Percentiles rank a stretch among this genome's conserved stretches.
These are phyloP conservation scores for Benthosema pterotum DNA, from an alignment of 2,797 vertebrate species.

Conservation along the genomic window DNA sequence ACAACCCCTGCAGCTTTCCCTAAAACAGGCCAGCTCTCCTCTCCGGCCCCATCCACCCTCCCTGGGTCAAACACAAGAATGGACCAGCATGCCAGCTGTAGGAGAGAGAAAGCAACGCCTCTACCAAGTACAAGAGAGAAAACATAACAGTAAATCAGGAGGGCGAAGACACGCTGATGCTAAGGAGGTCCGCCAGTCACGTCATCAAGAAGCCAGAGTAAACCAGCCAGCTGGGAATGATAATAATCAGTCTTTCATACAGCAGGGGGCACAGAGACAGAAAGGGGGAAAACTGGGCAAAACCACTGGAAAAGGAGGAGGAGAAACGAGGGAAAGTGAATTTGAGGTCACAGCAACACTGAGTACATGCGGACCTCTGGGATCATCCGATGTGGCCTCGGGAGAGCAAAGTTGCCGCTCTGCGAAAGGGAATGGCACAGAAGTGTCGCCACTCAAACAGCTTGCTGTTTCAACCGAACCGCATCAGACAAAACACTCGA, in stretches of 20 bases:
- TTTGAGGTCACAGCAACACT: background rate
- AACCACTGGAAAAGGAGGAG: background rate
- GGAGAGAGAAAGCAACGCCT: background rate
- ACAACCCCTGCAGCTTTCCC: background rate
- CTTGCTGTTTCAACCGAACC: background rate
- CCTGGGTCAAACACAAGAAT: background rate
- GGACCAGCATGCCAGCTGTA: background rate
- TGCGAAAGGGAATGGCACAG: background rate
- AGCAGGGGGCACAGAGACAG: background rate
- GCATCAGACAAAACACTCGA: conserved; percentile 8
- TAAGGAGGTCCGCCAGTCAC: background rate
- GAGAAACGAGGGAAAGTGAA: conserved; percentile 10
- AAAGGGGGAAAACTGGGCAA: background rate
- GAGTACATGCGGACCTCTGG: background rate
- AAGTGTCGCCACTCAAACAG: background rate
- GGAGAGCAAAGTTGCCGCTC: conserved; percentile 11
- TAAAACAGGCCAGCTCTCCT: background rate
- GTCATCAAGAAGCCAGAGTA: background rate
- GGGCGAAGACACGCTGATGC: background rate
- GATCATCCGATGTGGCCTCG: conserved; percentile 6
- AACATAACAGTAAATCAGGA: background rate
- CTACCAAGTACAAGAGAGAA: background rate
- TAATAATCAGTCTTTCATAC: background rate
- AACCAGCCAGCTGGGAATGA: conserved; percentile 1
- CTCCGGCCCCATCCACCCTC: background rate